Base-by-base conservation (phyloP, 2,888 invertebrate species). In the Andrena flavipes region DNA sequence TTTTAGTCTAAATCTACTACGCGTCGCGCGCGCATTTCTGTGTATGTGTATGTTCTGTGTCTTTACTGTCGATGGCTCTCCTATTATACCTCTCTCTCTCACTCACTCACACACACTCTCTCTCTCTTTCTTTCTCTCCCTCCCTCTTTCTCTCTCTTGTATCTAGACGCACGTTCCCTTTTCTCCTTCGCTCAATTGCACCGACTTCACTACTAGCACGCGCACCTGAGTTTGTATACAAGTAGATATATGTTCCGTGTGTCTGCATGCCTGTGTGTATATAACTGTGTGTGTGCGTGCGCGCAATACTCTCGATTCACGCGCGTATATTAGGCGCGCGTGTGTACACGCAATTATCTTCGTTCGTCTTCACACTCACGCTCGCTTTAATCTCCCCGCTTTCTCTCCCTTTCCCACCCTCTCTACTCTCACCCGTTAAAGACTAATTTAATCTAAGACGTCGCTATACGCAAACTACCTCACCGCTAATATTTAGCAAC, bases 401-500 rank as follows among this genome's bases (percentile, higher is more conserved):
- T 16, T 8, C 64, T 16, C 20, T 63, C 68, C 26, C 59, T 51
- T 1, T 13, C 33, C 13, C 54, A 26, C 30, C 35, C 63, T 49
- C 49, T n/a, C n/a, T n/a, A 51, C 74, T 74, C 71, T 54, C 70
- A 26, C 73, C 30, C 59, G 23, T 87, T 89, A 89, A 85, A 76
- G 74, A 80, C 85, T 89, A 87, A 84, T 86, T 82, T 81, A 83
- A 86, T 88, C 88, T 87, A 87, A 85, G 78, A 84, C 78, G 84
- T 82, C 60, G 74, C 82, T 85, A 87, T 74, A 87, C 88, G 85
- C 87, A 87, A 79, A 86, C 90, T 91, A 91, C 77, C 84, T 90
- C 89, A 86, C 81, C 85, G 86, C 89, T 92, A 91, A 84, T 70
- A 68, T 89, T 87, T 88, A 91, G 90, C 92, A 91, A 91, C 91